phyloP scores from a whole-genome alignment of 2,797 vertebrate species.

The Sciurus carolinensis region DNA sequence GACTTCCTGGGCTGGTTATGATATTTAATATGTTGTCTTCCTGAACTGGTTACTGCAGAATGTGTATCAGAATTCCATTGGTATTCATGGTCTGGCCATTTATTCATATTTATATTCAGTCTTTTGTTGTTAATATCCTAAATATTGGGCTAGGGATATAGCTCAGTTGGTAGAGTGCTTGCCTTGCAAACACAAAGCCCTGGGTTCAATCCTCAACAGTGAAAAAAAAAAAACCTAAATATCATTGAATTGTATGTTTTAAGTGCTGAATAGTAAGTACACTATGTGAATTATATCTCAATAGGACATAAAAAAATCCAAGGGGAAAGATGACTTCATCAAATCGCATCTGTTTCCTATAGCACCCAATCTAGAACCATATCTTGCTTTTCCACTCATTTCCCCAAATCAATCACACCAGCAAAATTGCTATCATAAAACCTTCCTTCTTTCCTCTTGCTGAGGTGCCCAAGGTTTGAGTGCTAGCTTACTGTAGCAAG shows the following conservation, averaged over 20 bases:
- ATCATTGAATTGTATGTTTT: not conserved
- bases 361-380: not conserved
- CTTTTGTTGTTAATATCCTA: not conserved
- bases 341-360: not conserved
- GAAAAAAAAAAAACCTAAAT: not conserved
- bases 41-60: not conserved
- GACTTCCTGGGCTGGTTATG: not conserved
- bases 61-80: not conserved
- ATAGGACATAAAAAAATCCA: not conserved
- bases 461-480: not conserved
- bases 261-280: not conserved
- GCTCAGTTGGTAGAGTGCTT: too few relatives aligned
- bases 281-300: not conserved
- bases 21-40: not conserved
- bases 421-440: accelerated
- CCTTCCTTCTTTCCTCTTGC: not conserved
- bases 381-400: not conserved
- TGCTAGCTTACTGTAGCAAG: not conserved
- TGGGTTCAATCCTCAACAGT: too few relatives aligned
- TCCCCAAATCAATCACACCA: not conserved
- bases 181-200: too few relatives aligned
- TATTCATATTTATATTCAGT: not conserved
- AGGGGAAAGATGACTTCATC: not conserved
- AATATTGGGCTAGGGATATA: not conserved
- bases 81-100: not conserved